phyloP scores from a whole-genome alignment of 2,888 invertebrate species.

The Drosophila paracracens region DNA sequence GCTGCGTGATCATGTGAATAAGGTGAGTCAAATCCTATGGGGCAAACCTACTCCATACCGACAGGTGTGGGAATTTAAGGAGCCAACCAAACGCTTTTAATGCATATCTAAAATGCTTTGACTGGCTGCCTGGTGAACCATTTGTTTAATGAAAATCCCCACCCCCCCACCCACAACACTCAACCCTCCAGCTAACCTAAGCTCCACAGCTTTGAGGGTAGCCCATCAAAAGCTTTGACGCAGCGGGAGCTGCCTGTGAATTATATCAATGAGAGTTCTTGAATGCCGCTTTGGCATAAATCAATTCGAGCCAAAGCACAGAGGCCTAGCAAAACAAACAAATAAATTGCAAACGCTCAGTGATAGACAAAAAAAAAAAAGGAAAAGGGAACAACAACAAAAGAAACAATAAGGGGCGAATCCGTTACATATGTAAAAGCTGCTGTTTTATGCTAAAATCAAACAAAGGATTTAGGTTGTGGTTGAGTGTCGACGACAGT shows the following conservation, averaged over 20 bases:
- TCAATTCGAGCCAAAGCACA: slow-evolving; percentile 60
- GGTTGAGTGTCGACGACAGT: slow-evolving; percentile 58
- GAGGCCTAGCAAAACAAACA: slow-evolving; percentile 64
- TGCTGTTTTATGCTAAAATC: slow-evolving; percentile 65
- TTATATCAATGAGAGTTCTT: slow-evolving; percentile 54
- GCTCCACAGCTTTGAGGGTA: neutral
- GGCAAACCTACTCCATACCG: neutral
- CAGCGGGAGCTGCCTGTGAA: slow-evolving; percentile 32
- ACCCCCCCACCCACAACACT: neutral
- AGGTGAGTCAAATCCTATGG: slow-evolving; percentile 86
- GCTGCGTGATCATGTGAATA: slow-evolving; percentile 92
- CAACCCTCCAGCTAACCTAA: neutral
- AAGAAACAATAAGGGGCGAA: slow-evolving; percentile 21
- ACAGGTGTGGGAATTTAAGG: slow-evolving; percentile 22
- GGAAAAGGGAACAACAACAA: slow-evolving; percentile 13
- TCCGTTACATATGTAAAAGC: slow-evolving; percentile 72
- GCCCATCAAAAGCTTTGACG: slow-evolving; percentile 40
- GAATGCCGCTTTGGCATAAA: slow-evolving; percentile 61
- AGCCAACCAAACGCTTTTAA: slow-evolving; percentile 47
- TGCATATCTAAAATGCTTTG: slow-evolving; percentile 58
- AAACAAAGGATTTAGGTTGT: slow-evolving; percentile 59
- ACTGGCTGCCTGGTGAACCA: slow-evolving; percentile 37
- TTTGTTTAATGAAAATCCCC: slow-evolving; percentile 66
- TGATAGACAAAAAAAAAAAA: slow-evolving; percentile 24
- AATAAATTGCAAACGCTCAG: slow-evolving; percentile 68